These are phyloP conservation scores for Sebastolobus altivelis DNA, from an alignment of 2,797 vertebrate genomes.

Conservation along the genomic window DNA sequence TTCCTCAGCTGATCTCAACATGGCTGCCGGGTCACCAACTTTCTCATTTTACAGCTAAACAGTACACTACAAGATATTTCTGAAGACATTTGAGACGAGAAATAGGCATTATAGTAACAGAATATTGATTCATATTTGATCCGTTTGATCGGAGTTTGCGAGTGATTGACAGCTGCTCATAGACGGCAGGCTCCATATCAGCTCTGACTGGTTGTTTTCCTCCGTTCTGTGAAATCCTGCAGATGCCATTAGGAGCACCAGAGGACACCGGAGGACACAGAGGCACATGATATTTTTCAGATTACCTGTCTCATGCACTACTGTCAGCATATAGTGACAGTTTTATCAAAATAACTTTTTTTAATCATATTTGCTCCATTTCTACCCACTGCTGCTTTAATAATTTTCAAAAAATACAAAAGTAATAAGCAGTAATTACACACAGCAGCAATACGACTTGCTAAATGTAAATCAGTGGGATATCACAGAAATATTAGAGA, in stretches of 20 bases:
- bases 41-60: neutral
- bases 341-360: neutral
- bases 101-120: neutral
- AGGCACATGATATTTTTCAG: too few species aligned
- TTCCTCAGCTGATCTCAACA: neutral
- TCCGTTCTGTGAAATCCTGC: neutral
- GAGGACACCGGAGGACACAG: too few species aligned
- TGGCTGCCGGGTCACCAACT: neutral
- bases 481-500: constrained; percentile 24
- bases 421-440: neutral
- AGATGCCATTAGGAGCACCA: neutral
- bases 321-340: neutral
- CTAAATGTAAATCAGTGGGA: constrained; percentile 4
- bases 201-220: neutral
- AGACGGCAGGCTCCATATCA: neutral
- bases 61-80: too few species aligned
- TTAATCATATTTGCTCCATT: neutral
- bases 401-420: neutral
- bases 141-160: neutral
- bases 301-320: too few species aligned
- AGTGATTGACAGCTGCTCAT: neutral
- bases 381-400: neutral
- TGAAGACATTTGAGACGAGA: neutral
- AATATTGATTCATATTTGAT: neutral
- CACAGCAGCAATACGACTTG: neutral